These are phyloP conservation scores for Hucho hucho DNA, from an alignment of 2,113 vertebrate species.

Conservation along the genomic window DNA sequence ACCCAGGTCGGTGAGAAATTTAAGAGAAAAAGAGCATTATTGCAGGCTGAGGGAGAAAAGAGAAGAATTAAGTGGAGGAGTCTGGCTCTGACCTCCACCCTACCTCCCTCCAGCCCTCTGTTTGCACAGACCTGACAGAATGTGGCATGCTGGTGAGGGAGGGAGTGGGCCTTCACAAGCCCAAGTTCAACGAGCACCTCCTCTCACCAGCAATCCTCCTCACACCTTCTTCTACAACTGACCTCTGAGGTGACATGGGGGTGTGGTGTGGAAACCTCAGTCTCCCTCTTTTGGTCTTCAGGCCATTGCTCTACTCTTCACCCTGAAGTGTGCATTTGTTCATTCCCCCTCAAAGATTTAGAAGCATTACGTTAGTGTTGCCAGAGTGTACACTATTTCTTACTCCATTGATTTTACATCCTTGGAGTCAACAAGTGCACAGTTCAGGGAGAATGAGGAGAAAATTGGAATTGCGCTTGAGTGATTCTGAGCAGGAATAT, in stretches of 20 bases:
- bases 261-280: not conserved
- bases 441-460: too few relatives aligned
- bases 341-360: too few relatives aligned
- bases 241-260: not conserved
- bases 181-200: not conserved
- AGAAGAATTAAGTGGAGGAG: not conserved
- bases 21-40: too few relatives aligned
- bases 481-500: too few relatives aligned
- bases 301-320: not conserved
- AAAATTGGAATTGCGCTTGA: too few relatives aligned
- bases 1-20: too few relatives aligned
- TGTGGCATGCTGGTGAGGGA: constrained; percentile 13
- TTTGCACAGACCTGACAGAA: constrained; percentile 21
- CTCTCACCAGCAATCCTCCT: not conserved
- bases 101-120: not conserved
- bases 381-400: too few relatives aligned
- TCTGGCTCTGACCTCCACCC: too few relatives aligned
- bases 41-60: not conserved
- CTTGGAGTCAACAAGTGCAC: too few relatives aligned
- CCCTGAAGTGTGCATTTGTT: not conserved
- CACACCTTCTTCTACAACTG: not conserved
- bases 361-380: too few relatives aligned
- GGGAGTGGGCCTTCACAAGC: not conserved
- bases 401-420: too few relatives aligned
- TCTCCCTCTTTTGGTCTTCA: not conserved